Evolutionary conservation across 2,797 vertebrate genomes (phyloP), one percentile per base, ranked within the genome.

Genomic region (Lophius americanus): DNA sequence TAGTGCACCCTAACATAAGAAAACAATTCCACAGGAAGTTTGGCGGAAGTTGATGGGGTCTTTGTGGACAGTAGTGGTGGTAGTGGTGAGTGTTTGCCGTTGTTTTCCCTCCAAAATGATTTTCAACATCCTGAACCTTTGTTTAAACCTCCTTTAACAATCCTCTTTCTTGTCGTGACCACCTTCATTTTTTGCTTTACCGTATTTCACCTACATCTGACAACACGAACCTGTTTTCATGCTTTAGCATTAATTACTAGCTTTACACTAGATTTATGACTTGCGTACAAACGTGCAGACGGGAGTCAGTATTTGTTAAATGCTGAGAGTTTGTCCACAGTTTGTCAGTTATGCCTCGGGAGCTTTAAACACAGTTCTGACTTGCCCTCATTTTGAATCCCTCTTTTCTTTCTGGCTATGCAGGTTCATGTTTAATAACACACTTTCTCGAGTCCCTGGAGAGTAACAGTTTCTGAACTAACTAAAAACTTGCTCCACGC

Each of bases 281-380:
- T 8, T 10, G 61, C 23, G 2, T 23, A 23, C 23, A 23, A 23
- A 51, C 13, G 37, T 61, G 63, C 2, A 70, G 52, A 64, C 66
- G 69, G 67, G 14, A 52, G 52, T 58, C 10, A 11, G 37, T 72
- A 53, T 76, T 71, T 73, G 64, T 70, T 35, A 48, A 73, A 71
- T 14, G 38, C 52, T 65, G 13, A 56, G 32, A 57, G 48, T 74
- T 42, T 52, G 1, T 41, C 53, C 14, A 36, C 53, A 42, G 52
- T 76, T 74, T 74, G 60, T 68, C 77, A 64, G 83, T 83, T 86
- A 47, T 61, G 79, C 85, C 85, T 73, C n/a, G 36, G 76, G 81
- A 81, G 59, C 36, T 83, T 70, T 59, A 62, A 67, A 72, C 6
- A 57, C 44, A 64, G 79, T 78, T 65, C 68, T 58, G 65, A 88